These are phyloP conservation scores for Callinectes sapidus DNA, from an alignment of 2,888 invertebrate genomes.

Conservation along the genomic window DNA sequence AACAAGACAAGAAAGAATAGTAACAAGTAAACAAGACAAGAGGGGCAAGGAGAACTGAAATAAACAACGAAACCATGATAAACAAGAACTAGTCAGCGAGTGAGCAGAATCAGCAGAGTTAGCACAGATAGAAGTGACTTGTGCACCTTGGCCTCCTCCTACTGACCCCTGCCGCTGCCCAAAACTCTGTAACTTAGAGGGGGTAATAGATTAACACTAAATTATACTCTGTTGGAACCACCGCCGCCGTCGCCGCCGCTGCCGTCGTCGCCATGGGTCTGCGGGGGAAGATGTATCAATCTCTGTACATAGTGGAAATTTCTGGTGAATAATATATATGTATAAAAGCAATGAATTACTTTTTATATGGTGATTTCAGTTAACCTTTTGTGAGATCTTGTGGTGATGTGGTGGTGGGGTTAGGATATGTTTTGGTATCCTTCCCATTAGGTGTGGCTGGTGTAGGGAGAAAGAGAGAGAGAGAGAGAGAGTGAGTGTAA, in stretches of 20 bases:
- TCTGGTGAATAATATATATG: slow-evolving; percentile 1
- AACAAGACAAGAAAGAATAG: no score
- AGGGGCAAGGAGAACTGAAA: no score
- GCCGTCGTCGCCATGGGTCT: background rate
- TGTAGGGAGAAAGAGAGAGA: no score
- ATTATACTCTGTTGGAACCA: background rate
- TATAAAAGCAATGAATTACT: background rate
- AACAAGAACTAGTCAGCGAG: background rate
- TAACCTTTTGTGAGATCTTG: background rate
- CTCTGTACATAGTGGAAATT: background rate
- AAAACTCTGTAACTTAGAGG: background rate
- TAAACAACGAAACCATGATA: background rate
- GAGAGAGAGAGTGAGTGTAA: no score
- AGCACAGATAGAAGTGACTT: background rate
- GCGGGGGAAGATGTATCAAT: background rate
- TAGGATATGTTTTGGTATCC: no score
- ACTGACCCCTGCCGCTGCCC: background rate
- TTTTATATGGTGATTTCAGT: background rate
- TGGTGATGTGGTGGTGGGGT: no score
- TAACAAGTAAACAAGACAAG: no score
- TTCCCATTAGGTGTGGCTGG: no score
- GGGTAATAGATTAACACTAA: background rate
- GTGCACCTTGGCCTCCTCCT: background rate
- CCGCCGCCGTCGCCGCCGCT: background rate
- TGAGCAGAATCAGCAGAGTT: background rate